A percentile compares a stretch with the other conserved stretches of the same genome.
These are phyloP conservation scores for Monopterus albus DNA, from an alignment of 2,113 vertebrate genomes.

Conservation along the genomic window DNA sequence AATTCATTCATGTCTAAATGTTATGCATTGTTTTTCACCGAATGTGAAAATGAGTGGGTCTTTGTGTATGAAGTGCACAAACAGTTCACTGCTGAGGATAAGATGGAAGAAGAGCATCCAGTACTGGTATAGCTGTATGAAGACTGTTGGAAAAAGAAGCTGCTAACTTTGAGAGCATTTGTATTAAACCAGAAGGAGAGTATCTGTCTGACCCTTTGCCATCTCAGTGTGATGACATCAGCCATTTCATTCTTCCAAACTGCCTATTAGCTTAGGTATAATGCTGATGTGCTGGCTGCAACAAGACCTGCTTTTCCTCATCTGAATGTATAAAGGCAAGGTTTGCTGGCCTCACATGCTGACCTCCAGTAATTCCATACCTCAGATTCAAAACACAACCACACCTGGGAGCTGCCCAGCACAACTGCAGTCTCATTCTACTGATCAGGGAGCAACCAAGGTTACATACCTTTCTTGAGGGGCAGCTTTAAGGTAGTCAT, in stretches of 20 bases:
- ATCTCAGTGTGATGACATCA: conserved; percentile 55
- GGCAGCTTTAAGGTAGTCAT: conserved; percentile 57
- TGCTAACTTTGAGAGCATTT: conserved; percentile 10
- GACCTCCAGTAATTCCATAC: conserved; percentile 18
- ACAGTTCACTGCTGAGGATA: background rate
- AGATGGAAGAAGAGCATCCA: conserved; percentile 15
- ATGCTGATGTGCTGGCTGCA: conserved; percentile 55
- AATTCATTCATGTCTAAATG: background rate
- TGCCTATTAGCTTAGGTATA: conserved; percentile 50
- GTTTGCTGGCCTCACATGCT: conserved; percentile 29
- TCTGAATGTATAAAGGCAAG: conserved; percentile 45
- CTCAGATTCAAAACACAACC: conserved; percentile 22
- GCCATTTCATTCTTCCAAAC: conserved; percentile 54
- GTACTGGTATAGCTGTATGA: background rate
- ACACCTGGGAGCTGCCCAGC: conserved; percentile 29
- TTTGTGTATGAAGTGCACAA: background rate
- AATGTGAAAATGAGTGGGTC: background rate
- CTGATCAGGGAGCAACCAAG: conserved; percentile 31
- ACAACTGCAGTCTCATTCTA: conserved; percentile 28
- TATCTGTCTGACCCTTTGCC: conserved; percentile 39
- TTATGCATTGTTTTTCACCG: background rate
- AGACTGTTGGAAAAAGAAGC: background rate
- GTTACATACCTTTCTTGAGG: conserved; percentile 50
- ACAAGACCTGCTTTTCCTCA: conserved; percentile 38
- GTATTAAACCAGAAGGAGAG: conserved; percentile 9